These are phyloP conservation scores for Mixornis gularis DNA, from an alignment of 2,113 vertebrate species.

Conservation along the genomic window DNA sequence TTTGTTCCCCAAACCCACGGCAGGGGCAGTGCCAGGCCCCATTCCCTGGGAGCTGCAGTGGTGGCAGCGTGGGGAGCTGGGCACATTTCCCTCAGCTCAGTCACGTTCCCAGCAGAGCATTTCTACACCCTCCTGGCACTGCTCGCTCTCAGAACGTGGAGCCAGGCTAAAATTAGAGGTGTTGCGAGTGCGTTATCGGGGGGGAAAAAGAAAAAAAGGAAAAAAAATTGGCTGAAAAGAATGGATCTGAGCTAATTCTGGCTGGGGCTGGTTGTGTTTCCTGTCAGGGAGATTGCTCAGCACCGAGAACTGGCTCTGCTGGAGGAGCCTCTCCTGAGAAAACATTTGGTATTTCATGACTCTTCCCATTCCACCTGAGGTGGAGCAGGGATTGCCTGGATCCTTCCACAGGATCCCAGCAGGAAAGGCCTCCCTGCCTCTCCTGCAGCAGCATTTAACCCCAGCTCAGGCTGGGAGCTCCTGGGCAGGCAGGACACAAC, in stretches of 20 bases:
- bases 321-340: background rate
- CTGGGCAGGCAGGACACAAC: background rate
- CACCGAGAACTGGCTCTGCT: background rate
- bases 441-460: background rate
- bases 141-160: background rate
- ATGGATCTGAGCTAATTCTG: background rate
- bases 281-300: background rate
- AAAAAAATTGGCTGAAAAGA: background rate
- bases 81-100: background rate
- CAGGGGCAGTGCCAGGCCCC: background rate
- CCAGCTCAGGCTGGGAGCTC: background rate
- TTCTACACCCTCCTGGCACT: background rate
- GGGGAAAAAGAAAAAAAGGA: background rate
- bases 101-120: background rate
- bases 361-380: background rate
- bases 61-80: background rate
- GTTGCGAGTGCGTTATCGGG: background rate
- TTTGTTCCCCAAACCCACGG: accelerated
- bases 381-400: background rate
- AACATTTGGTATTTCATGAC: background rate
- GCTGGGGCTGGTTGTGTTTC: background rate
- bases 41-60: background rate
- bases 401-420: background rate
- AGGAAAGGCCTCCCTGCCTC: no score
- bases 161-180: slow-evolving; percentile 34